These are phyloP conservation scores for Grammomys dolichurus DNA, from an alignment of 2,113 vertebrate genomes.

Conservation along the genomic window DNA sequence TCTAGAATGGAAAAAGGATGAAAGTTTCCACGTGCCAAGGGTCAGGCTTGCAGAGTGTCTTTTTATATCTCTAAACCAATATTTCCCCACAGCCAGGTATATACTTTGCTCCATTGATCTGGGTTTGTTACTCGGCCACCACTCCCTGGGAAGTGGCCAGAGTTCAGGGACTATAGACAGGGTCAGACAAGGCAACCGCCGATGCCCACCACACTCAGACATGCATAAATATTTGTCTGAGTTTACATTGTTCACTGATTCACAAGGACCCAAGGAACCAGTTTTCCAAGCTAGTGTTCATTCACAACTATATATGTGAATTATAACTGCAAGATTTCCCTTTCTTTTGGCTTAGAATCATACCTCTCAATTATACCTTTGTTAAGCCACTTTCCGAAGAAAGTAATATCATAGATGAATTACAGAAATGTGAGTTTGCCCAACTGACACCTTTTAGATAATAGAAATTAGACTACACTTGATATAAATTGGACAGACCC, in stretches of 20 bases:
- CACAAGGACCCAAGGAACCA: not conserved
- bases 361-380: constrained; percentile 40
- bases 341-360: constrained; percentile 5
- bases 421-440: constrained; percentile 37
- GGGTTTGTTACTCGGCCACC: not conserved
- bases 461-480: constrained; percentile 41
- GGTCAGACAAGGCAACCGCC: not conserved
- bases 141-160: not conserved
- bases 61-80: not conserved
- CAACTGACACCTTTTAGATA: not conserved
- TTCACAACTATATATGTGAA: not conserved
- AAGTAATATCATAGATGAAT: constrained; percentile 1
- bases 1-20: not conserved
- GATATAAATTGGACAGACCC: not conserved
- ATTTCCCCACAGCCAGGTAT: not conserved
- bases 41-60: not conserved
- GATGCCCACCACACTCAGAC: not conserved
- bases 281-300: not conserved
- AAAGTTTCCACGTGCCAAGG: not conserved
- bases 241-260: not conserved
- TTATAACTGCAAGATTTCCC: not conserved
- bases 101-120: not conserved
- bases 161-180: not conserved
- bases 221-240: not conserved
- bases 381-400: constrained; percentile 31